These are phyloP conservation scores for Congeria kusceri DNA, from an alignment of 2,888 invertebrate species.

Conservation along the genomic window DNA sequence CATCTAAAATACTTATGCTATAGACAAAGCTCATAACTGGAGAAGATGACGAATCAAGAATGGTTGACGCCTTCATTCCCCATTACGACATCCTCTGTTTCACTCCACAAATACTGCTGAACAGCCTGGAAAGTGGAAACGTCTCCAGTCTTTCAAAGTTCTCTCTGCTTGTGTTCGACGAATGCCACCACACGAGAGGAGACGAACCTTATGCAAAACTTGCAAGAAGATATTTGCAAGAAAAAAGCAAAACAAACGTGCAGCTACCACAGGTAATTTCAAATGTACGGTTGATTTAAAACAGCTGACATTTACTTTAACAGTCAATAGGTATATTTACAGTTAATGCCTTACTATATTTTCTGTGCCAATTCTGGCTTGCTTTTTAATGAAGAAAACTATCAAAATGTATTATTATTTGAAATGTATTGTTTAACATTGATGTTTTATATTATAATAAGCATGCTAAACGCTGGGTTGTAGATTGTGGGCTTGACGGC, in stretches of 20 bases:
- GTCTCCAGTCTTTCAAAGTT: constrained; percentile 49
- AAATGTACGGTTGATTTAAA: no score
- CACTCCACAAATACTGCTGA: constrained; percentile 83
- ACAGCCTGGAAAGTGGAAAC: constrained; percentile 58
- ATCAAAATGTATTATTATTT: no score
- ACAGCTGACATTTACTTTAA: no score
- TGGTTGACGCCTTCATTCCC: constrained; percentile 33
- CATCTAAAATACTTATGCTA: constrained; percentile 28
- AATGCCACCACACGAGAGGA: constrained; percentile 76
- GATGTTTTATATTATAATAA: no score
- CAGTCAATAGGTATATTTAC: no score
- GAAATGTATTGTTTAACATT: no score
- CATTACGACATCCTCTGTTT: constrained; percentile 62
- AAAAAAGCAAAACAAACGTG: constrained; percentile 38
- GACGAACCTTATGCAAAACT: constrained; percentile 75
- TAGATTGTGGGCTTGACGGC: constrained; percentile 85
- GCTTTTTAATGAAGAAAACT: no score
- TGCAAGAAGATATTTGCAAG: constrained; percentile 73
- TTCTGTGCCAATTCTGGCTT: no score
- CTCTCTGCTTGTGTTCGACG: constrained; percentile 75
- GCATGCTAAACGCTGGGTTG: no score
- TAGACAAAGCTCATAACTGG: constrained; percentile 51
- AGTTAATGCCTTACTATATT: no score
- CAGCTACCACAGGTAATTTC: constrained; percentile 59
- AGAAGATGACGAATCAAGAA: constrained; percentile 48